Conservation (phyloP, 1,140 invertebrate species). For the Leptopilina clavipes region DNA sequence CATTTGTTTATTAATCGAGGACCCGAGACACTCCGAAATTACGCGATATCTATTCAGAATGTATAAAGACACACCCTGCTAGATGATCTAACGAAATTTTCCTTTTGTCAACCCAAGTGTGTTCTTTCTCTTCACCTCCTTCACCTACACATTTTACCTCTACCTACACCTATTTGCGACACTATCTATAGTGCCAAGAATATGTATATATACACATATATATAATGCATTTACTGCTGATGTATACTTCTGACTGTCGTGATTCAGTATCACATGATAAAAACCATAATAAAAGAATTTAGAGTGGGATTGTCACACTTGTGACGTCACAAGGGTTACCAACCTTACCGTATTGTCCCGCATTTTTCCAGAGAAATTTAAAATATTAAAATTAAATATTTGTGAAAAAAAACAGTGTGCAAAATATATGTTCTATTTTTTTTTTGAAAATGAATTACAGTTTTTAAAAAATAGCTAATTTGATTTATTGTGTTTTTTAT, state of each 20-base stretch:
- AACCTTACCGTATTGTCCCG: no score
- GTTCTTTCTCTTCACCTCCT: slow-evolving; percentile 23
- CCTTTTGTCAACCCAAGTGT: slow-evolving; percentile 21
- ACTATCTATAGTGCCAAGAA: background rate
- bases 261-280: no score
- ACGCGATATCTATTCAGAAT: slow-evolving; percentile 31
- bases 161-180: slow-evolving; percentile 21
- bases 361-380: no score
- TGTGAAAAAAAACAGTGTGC: no score
- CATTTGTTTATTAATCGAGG: slow-evolving; percentile 30
- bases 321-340: no score
- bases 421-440: no score
- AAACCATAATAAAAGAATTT: no score
- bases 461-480: no score
- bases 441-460: no score
- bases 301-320: no score
- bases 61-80: slow-evolving; percentile 32
- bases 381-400: no score
- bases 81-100: slow-evolving; percentile 33
- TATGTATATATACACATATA: background rate
- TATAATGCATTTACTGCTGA: background rate
- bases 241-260: background rate
- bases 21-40: slow-evolving; percentile 25
- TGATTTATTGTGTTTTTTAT: no score
- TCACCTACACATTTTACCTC: slow-evolving; percentile 15